Evolutionary conservation across 2,113 vertebrate species (phyloP).

Genomic region (Chlorodrepanis virens): DNA sequence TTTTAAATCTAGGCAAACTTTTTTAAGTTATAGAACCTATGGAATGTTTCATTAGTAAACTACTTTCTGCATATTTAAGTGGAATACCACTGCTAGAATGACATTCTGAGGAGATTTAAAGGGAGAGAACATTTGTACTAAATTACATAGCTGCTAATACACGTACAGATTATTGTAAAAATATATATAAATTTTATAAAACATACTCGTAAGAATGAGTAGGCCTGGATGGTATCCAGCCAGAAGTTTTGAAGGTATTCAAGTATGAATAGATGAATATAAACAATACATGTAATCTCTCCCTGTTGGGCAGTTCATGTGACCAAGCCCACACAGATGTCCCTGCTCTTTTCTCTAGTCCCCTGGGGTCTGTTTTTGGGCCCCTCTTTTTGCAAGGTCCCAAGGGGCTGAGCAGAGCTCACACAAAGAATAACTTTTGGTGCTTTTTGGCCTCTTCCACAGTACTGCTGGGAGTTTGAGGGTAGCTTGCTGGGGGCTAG

Average conservation of each 20-base stretch:
- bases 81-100: neutral
- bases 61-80: neutral
- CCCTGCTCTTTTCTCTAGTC: neutral
- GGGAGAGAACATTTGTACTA: neutral
- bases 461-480: neutral
- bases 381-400: neutral
- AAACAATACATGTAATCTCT: neutral
- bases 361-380: neutral
- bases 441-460: rapidly evolving
- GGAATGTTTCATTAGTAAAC: neutral
- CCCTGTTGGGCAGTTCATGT: neutral
- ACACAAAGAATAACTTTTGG: neutral
- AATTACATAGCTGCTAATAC: neutral
- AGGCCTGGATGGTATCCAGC: neutral
- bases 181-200: neutral
- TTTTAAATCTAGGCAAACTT: neutral
- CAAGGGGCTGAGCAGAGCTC: rapidly evolving
- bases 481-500: neutral
- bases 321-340: neutral
- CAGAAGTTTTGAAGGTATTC: neutral
- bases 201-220: neutral
- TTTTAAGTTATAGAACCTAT: neutral
- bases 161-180: neutral
- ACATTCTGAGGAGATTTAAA: neutral
- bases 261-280: neutral